These are phyloP conservation scores for Aromia moschata DNA, from an alignment of 2,888 invertebrate species.

Conservation along the genomic window DNA sequence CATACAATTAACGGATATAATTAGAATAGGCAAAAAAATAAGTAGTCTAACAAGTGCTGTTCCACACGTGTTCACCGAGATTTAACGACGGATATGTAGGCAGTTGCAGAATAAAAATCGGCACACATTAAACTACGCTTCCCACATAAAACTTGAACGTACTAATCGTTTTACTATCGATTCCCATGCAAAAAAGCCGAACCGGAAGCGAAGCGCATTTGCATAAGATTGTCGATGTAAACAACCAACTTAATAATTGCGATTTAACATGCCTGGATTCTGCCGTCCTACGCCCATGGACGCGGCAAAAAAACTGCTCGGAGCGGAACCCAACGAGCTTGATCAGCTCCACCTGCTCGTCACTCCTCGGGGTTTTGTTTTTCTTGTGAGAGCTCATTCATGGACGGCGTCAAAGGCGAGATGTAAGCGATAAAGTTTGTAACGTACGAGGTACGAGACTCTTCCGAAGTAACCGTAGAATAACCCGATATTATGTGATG, in stretches of 20 bases:
- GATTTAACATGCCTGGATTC: conserved; percentile 6
- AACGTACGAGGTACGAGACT: too few relatives aligned
- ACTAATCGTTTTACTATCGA: conserved; percentile 18
- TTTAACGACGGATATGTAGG: too few relatives aligned
- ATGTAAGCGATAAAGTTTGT: too few relatives aligned
- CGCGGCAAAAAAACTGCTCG: conserved; percentile 30
- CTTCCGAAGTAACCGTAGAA: too few relatives aligned
- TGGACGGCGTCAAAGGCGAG: conserved; percentile 7
- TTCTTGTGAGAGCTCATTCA: conserved; percentile 14
- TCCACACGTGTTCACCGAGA: too few relatives aligned
- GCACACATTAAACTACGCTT: conserved; percentile 7
- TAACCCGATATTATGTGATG: too few relatives aligned
- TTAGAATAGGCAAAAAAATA: too few relatives aligned
- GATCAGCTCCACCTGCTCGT: conserved; percentile 37
- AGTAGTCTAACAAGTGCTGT: too few relatives aligned
- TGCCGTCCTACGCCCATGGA: conserved; percentile 33
- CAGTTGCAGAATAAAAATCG: conserved; percentile 9
- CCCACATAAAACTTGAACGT: conserved; percentile 9
- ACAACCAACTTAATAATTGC: conserved; percentile 24
- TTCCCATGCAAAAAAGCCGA: conserved; percentile 12
- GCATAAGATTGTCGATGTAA: conserved; percentile 21
- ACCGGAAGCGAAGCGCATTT: conserved; percentile 22
- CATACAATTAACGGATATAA: too few relatives aligned
- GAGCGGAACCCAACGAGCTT: conserved; percentile 31
- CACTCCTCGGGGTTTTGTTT: conserved; percentile 21